These are phyloP conservation scores for Tyria jacobaeae DNA, from an alignment of 2,888 invertebrate species.

Conservation along the genomic window DNA sequence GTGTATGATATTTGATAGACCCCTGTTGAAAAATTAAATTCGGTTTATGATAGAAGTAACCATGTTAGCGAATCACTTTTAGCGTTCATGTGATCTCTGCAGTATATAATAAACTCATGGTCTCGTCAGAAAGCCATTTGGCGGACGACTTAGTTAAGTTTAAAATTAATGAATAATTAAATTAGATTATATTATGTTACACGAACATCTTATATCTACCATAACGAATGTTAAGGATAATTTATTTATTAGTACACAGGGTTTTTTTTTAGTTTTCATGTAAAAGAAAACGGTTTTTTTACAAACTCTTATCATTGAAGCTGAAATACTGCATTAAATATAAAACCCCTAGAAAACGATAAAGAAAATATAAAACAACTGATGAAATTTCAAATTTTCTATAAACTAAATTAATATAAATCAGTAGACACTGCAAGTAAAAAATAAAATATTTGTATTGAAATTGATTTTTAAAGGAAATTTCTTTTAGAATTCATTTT, in stretches of 20 bases:
- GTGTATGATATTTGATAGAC: conserved; percentile 72
- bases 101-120: conserved; percentile 4
- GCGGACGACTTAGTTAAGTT: not conserved
- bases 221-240: not conserved
- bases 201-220: not conserved
- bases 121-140: not conserved
- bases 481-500: not conserved
- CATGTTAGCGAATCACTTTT: not conserved
- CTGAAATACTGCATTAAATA: not conserved
- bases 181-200: too few relatives aligned
- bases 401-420: not conserved
- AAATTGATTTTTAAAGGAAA: not conserved
- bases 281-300: not conserved
- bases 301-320: not conserved
- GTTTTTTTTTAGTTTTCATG: not conserved
- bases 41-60: not conserved
- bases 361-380: not conserved
- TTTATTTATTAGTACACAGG: not conserved
- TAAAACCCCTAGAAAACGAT: too few relatives aligned
- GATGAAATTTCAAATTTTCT: not conserved
- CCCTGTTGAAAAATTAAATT: conserved; percentile 52
- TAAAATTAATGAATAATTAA: not conserved
- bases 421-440: not conserved
- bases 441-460: not conserved
- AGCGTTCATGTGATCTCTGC: not conserved